Evolutionary conservation across 2,797 vertebrate species (phyloP), one percentile per base, ranked within the genome.

Genomic region (Synanceia verrucosa): DNA sequence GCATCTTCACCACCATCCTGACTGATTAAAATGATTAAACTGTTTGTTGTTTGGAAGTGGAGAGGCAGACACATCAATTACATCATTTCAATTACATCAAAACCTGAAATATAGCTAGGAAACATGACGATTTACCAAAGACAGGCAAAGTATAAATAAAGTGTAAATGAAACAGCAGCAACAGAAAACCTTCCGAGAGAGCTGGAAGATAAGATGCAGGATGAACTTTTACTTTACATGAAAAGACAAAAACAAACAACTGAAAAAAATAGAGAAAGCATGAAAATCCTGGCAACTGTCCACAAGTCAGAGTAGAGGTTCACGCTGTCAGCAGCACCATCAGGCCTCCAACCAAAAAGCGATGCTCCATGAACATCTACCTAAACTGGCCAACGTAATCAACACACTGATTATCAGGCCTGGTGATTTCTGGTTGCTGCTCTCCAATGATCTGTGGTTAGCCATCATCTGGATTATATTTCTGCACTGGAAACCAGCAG

Each of bases 381-480:
- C 37, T 29, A 76, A 51, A 34, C 47, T 26, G 18, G 19, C 26
- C 52, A 39, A 24, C 12, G 24, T 69, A 71, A 78, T 73, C 57
- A 62, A 53, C 31, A 67, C 65, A 65, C 39, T 63, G 74, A 75
- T 73, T 52, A 82, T 83, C 53, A 83, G 65, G 48, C 47, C 53
- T 62, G 39, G 43, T 78, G 65, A 81, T 66, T 73, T 78, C 39
- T 65, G 57, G 58, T 70, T 53, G 65, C 80, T 58, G 51, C 33
- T 73, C 67, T 74, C 70, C 58, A 51, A 10, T 61, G 53, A 72
- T 61, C 62, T 78, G 66, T 70, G 62, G 79, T 88, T 86, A 84
- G 3, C 7, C 66, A 61, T 92, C 95, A 96, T 95, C 87, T 97
- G 96, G 84, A 95, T 95, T 88, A 94, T 90, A 96, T 97, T 96